These are phyloP conservation scores for Phycodurus eques DNA, from an alignment of 2,113 vertebrate species.

Conservation along the genomic window DNA sequence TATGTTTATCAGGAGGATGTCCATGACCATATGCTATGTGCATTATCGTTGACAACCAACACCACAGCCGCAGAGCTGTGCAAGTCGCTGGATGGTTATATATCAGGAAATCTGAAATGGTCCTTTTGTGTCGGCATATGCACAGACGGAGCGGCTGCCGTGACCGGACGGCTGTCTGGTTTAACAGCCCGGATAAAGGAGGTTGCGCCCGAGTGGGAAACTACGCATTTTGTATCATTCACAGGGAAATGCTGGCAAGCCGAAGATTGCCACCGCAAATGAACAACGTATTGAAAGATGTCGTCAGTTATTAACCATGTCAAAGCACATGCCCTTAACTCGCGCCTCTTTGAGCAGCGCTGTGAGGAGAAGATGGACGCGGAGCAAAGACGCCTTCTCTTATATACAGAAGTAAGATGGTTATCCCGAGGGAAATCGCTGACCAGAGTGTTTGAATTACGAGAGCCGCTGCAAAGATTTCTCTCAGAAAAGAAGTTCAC, in stretches of 20 bases:
- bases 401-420: too few relatives aligned
- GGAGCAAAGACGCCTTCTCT: too few relatives aligned
- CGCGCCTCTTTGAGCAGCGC: too few relatives aligned
- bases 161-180: conserved; percentile 22
- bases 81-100: neutral
- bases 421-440: too few relatives aligned
- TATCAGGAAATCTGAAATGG: conserved; percentile 12
- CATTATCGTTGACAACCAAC: neutral
- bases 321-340: neutral
- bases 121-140: conserved; percentile 26
- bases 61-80: neutral
- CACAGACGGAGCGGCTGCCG: conserved; percentile 26
- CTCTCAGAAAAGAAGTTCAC: neutral
- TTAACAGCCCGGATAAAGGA: conserved; percentile 8
- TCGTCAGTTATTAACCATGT: neutral
- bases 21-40: neutral
- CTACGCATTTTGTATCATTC: conserved; percentile 20
- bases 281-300: conserved; percentile 4
- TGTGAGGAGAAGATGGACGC: too few relatives aligned
- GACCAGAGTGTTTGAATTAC: too few relatives aligned
- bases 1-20: neutral
- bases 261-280: conserved; percentile 9
- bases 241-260: conserved; percentile 25
- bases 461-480: too few relatives aligned
- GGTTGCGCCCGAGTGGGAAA: conserved; percentile 10